phyloP scores from a whole-genome alignment of 2,797 vertebrate species.

The Toxotes lorentzi region DNA sequence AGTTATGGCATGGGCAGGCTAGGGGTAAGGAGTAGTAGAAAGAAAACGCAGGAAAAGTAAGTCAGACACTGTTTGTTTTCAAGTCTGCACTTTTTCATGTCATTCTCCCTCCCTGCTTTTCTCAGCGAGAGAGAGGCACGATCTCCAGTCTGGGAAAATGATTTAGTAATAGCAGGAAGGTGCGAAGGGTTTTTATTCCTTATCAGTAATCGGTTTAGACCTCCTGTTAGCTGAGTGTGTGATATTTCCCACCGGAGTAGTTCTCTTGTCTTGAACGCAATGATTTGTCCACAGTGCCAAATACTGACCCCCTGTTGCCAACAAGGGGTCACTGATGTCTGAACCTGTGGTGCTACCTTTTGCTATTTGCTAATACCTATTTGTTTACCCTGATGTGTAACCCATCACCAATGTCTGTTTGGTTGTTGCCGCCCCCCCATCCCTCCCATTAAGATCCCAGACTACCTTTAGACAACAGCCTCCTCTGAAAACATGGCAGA shows the following conservation, averaged over 20 bases:
- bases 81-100: slow-evolving; percentile 67
- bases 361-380: slow-evolving; percentile 8
- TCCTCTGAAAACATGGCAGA: slow-evolving; percentile 62
- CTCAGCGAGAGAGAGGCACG: slow-evolving; percentile 26
- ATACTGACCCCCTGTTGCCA: slow-evolving; percentile 24
- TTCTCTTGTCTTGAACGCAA: slow-evolving; percentile 4
- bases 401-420: slow-evolving; percentile 20
- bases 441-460: slow-evolving; percentile 11
- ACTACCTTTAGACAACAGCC: slow-evolving; percentile 28
- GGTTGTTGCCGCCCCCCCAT: background rate
- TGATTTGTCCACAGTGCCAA: slow-evolving; percentile 1
- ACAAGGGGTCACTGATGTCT: no score
- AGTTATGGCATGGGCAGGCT: slow-evolving; percentile 45
- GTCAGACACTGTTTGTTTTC: slow-evolving; percentile 81
- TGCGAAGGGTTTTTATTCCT: slow-evolving; percentile 60
- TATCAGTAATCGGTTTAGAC: slow-evolving; percentile 53
- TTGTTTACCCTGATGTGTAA: slow-evolving; percentile 16
- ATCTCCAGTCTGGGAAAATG: slow-evolving; percentile 55
- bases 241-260: slow-evolving; percentile 51
- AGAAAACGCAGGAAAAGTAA: slow-evolving; percentile 68
- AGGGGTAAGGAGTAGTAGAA: slow-evolving; percentile 41
- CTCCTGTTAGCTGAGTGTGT: slow-evolving; percentile 26
- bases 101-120: slow-evolving; percentile 40
- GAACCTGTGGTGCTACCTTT: slow-evolving; percentile 14
- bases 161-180: slow-evolving; percentile 66